Percentiles rank a stretch among this genome's conserved stretches.
Conservation (phyloP, 2,797 vertebrate species). For the Knipowitschia caucasica region DNA sequence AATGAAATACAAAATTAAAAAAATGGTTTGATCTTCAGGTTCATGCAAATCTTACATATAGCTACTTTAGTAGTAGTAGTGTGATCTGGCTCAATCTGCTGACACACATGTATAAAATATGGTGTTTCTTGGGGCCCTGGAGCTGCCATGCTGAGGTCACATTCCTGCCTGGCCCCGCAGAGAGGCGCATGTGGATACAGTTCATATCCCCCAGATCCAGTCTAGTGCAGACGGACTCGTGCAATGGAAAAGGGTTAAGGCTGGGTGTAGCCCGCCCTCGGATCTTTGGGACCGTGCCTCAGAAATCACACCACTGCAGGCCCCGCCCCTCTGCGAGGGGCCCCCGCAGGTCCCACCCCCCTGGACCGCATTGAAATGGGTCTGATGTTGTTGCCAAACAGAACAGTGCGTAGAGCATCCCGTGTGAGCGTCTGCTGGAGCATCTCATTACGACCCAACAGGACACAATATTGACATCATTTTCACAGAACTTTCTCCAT, state of each 20-base stretch:
- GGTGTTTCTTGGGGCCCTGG: background rate
- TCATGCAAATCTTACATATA: too few species aligned
- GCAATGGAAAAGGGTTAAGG: constrained; percentile 64
- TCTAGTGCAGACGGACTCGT: background rate
- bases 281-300: constrained; percentile 48
- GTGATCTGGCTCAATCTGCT: background rate
- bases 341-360: constrained; percentile 49
- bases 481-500: background rate
- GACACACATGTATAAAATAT: background rate
- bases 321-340: constrained; percentile 37
- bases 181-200: background rate
- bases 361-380: constrained; percentile 70
- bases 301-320: constrained; percentile 76
- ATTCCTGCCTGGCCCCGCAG: background rate
- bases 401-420: constrained; percentile 47
- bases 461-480: background rate
- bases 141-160: background rate
- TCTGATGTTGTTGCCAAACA: constrained; percentile 65
- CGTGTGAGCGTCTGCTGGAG: constrained; percentile 9
- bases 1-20: too few species aligned
- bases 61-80: too few species aligned
- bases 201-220: background rate
- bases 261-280: constrained; percentile 56
- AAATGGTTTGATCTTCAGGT: too few species aligned
- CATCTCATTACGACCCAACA: constrained; percentile 14